Evolutionary conservation across 1,140 invertebrate species (phyloP), one percentile per base, ranked within the genome.

Genomic region (Pogonomyrmex barbatus): DNA sequence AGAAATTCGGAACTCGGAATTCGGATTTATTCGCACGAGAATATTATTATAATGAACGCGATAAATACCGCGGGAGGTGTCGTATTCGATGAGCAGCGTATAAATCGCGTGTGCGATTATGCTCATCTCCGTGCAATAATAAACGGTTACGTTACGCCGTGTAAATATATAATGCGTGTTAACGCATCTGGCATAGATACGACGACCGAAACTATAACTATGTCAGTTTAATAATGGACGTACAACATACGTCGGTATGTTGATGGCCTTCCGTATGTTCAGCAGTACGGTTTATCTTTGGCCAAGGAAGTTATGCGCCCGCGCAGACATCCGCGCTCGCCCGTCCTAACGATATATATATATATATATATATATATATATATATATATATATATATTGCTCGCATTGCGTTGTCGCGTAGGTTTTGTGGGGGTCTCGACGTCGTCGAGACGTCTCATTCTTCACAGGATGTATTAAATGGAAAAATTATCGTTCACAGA

Each of bases 371-470:
- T 24, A 24, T 24, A 24, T 24, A 24, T 24, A 24, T 24, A 24
- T 24, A 24, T 24, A 24, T 24, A 24, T 24, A 24, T 24, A 24
- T 24, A 24, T 24, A 24, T 24, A 24, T 17, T 36, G 50, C n/a
- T 60, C 47, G 60, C 12, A 12, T 39, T 79, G 36, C 36, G 45
- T 39, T 76, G 77, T 56, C 47, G 78, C 78, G 52, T 58, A 63
- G 24, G 24, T 75, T 58, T 24, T 33, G 24, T 4, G 67, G 50
- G 86, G 65, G 67, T 58, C 81, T 67, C 67, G 60, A 17, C 62
- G 42, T 62, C 63, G 85, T 77, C 85, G 78, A 60, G 85, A 83
- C 77, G 77, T 58, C 58, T 67, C 70, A 67, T 39, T 42, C 71
- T 71, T 84, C 50, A 73, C 42, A 36, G 70, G 78, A 84, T 73